phyloP scores from a whole-genome alignment of 1,140 invertebrate species.

The Cherax destructor region DNA sequence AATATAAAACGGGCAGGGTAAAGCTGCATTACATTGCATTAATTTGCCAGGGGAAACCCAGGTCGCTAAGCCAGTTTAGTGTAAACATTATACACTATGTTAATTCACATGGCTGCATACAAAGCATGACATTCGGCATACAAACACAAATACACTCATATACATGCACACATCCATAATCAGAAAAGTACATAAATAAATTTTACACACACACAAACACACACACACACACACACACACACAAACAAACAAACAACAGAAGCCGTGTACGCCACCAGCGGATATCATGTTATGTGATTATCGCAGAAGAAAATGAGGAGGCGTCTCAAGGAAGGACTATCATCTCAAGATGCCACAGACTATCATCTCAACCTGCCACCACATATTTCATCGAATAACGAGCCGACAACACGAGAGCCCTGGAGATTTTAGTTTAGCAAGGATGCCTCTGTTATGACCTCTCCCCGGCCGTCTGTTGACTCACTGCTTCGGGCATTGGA shows the following conservation, averaged over 20 bases:
- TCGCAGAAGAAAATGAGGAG: neutral
- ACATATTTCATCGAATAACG: neutral
- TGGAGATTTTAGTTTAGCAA: neutral
- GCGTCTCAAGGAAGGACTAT: neutral
- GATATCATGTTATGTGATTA: neutral
- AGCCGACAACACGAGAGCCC: neutral
- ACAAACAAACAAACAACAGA: neutral
- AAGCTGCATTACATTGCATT: no score
- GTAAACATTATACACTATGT: no score
- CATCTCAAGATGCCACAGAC: neutral
- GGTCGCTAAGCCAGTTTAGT: no score
- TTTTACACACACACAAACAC: no score
- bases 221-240: no score
- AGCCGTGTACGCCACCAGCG: neutral
- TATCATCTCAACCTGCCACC: neutral
- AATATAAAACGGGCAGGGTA: no score
- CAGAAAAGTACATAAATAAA: neutral
- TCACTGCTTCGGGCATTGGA: no score
- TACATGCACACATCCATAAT: neutral
- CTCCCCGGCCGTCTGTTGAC: no score
- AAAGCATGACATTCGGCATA: no score
- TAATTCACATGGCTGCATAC: no score
- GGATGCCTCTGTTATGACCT: no score
- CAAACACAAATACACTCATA: neutral
- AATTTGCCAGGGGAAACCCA: no score